phyloP scores from a whole-genome alignment of 2,888 invertebrate species.

The Lucinisca nassula region DNA sequence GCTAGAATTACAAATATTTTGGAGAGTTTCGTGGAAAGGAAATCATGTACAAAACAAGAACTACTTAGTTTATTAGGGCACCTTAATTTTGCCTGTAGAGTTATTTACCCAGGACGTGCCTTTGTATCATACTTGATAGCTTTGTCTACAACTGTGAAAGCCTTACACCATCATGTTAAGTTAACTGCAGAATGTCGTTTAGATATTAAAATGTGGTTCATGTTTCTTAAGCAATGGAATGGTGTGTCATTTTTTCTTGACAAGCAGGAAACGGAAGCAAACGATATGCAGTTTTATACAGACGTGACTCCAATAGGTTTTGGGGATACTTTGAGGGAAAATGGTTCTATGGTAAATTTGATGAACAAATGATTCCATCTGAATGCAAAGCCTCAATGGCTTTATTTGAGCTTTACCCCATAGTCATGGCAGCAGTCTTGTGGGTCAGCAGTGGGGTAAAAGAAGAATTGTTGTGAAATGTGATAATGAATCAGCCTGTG shows the following conservation, averaged over 20 bases:
- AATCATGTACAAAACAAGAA: conserved; percentile 50
- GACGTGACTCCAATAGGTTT: conserved; percentile 45
- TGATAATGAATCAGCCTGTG: conserved; percentile 47
- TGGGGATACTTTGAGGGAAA: conserved; percentile 42
- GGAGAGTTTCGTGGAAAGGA: background rate
- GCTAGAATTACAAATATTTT: conserved; percentile 35
- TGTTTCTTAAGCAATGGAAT: conserved; percentile 39
- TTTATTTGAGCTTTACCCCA: conserved; percentile 40
- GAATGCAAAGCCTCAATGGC: conserved; percentile 36
- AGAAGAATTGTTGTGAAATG: conserved; percentile 29
- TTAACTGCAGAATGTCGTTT: conserved; percentile 25
- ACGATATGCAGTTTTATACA: conserved; percentile 25
- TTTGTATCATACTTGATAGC: conserved; percentile 57
- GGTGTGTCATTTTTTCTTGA: conserved; percentile 26
- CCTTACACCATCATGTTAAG: conserved; percentile 36
- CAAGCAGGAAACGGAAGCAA: background rate
- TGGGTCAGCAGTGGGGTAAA: conserved; percentile 19
- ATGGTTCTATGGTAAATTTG: conserved; percentile 48
- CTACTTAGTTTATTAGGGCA: conserved; percentile 44
- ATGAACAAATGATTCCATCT: background rate
- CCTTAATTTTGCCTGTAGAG: conserved; percentile 46
- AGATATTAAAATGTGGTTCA: conserved; percentile 35
- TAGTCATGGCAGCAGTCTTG: conserved; percentile 42
- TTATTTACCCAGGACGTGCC: conserved; percentile 47
- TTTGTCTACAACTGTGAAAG: conserved; percentile 32